Evolutionary conservation across 2,797 vertebrate genomes (phyloP), one percentile per base, ranked within the genome.

Genomic region (Bryconaethiops microstoma): DNA sequence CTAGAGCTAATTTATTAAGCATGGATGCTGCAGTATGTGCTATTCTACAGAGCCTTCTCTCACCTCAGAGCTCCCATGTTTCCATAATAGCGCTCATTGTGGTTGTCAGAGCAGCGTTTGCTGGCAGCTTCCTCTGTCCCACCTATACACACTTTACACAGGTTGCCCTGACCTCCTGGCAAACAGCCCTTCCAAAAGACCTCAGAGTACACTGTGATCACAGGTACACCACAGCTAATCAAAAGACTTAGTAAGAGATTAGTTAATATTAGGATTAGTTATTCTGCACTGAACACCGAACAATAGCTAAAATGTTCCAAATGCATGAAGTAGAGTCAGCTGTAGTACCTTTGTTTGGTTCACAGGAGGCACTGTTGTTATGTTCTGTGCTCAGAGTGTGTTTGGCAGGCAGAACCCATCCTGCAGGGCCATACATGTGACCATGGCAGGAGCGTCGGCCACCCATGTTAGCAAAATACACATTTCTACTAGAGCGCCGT

Each of bases 131-230:
- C 91, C 42, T 94, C 94, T 0, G 91, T 91, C 68, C 94, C 95
- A 86, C 97, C 97, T 50, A 97, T 84, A 86, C 97, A 98, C 83
- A 97, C 96, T 89, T 96, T 98, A 88, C 97, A 98, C 54, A 97
- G 91, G 81, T 91, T 95, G 35, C 94, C 93, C 69, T 91, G 87
- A 82, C 95, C 92, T 75, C 97, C 96, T 3, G 97, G 97, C 84
- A 98, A 95, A 86, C 97, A 98, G 81, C 95, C 92, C 87, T 98
- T 98, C 96, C 96, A 97, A 88, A 98, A 98, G 74, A 96, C 95
- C 29, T 90, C 65, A 69, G 88, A 91, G 84, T 95, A 97, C 73
- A 90, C 97, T 98, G 55, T 40, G 14, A 76, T 63, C 35, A 87
- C 8, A 80, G 19, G 0, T 16, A 16, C 29, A 78, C 40, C 74